Base-by-base conservation (phyloP, 1,140 invertebrate species). In the Drosophila sp. region DNA sequence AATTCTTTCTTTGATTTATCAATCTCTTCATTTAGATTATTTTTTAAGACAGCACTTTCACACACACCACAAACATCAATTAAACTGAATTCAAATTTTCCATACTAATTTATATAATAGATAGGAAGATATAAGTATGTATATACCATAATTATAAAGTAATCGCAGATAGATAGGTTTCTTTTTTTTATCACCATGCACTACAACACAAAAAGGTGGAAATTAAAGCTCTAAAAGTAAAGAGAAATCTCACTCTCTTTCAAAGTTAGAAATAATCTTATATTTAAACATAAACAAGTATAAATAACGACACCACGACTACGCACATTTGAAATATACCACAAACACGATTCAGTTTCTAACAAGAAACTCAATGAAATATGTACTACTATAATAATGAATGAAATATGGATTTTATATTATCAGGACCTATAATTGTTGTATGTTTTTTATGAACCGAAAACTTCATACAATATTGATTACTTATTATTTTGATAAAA, bases 11-110 rank as follows among this genome's bases (percentile, higher is more conserved):
- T 53, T 43, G 21, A n/a, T 25, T 48, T 34, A 36, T 16, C 2
- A 57, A 58, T 62, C 27, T 41, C n/a, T 61, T 67, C 27, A 25
- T 29, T 18, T 41, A 11, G n/a, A 9, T 38, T 62, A 21, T 56
- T 65, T 1, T 7, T 13, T 45, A 4, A 6, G 34, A 54, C 58
- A 59, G 25, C 56, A 59, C 56, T 59, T 59, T 46, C 57, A 57
- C 14, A 64, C 50, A 63, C 18, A 64, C 21, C 34, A 38, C 43
- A 65, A 53, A 54, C 38, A 43, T 25, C 3, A 41, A 16, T 25
- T 3, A 41, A 58, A 51, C 27, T 43, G 65, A 56, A 43, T 51
- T 61, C n/a, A 51, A 48, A 34, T 61, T 67, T 48, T 11, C 11
- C 25, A 16, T 27, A 38, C 32, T 16, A 57, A 56, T 46, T 11